Evolutionary conservation across 2,888 invertebrate genomes (phyloP), one percentile per base, ranked within the genome.

Genomic region (Leucania comma): DNA sequence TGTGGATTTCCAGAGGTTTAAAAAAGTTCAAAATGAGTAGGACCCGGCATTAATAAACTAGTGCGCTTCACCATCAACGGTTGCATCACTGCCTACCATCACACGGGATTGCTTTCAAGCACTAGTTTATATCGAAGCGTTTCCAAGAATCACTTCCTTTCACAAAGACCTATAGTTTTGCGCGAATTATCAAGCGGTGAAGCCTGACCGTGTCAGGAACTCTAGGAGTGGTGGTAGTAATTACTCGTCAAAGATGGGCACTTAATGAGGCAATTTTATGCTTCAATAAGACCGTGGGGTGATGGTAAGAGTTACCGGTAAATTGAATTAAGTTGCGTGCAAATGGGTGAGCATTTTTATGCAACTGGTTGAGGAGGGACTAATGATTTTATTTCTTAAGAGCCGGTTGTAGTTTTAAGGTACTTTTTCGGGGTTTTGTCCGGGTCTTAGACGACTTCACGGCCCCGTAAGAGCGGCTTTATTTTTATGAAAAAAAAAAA

Each of bases 181-280:
- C 26, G 26, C 26, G 26, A 50, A 70, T 53, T 74, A 74, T 42
- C 17, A 62, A 46, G 14, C 42, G 12, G 35, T 35, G 65, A 46
- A 64, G 75, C 75, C 20, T 64, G 20, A 64, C 35, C 14, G 20
- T 46, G n/a, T 20, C 17, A 26, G 46, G 65, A 54, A 71, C 9
- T 17, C 1, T 35, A 12, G 29, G 22, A 46, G 6, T n/a, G 53
- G 8, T 48, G 5, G 14, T 2, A 42, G 46, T 74, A 46, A 70
- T 74, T 70, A 53, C 53, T 20, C 14, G 22, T 46, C 32, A 26
- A 53, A 24, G 22, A 38, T 60, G 20, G 10, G n/a, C 10, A 59
- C 20, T 59, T 29, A 17, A 42, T 42, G 26, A 66, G 17, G 38
- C 17, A 50, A 50, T 72, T 69, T 72, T 59, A 72, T 69, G 50